phyloP scores from a whole-genome alignment of 2,797 vertebrate genomes.

The Triplophysa bombifrons region DNA sequence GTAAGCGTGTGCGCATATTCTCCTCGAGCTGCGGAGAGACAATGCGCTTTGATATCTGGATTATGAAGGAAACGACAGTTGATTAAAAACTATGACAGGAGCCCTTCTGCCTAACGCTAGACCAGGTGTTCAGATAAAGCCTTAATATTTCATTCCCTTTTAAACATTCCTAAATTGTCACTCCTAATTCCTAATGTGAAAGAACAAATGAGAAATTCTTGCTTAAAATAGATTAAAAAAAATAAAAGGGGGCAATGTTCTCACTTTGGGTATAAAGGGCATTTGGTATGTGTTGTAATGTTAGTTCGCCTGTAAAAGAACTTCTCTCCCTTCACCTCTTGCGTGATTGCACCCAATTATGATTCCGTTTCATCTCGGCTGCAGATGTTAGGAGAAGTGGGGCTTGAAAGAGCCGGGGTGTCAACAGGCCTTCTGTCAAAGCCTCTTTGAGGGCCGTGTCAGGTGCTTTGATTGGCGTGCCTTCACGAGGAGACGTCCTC shows the following conservation, averaged over 20 bases:
- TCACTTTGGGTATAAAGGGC: neutral
- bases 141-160: constrained; percentile 14
- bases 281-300: constrained; percentile 19
- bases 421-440: constrained; percentile 60
- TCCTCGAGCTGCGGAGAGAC: constrained; percentile 1
- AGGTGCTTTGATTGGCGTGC: constrained; percentile 56
- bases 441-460: constrained; percentile 58
- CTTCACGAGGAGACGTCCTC: constrained; percentile 54
- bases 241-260: neutral
- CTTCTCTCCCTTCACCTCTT: constrained; percentile 43
- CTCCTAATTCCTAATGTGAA: neutral
- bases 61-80: constrained; percentile 25
- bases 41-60: constrained; percentile 35
- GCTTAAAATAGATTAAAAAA: neutral
- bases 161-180: neutral
- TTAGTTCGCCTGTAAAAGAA: constrained; percentile 34
- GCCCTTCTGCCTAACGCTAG: constrained; percentile 13
- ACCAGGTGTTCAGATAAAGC: neutral
- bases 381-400: constrained; percentile 64
- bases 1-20: constrained; percentile 13
- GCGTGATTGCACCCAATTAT: constrained; percentile 59
- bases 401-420: constrained; percentile 59
- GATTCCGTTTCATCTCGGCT: constrained; percentile 65
- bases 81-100: constrained; percentile 37
- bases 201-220: neutral